Evolutionary conservation across 2,113 vertebrate species (phyloP), one percentile per base, ranked within the genome.

Genomic region (Tetrao urogallus): DNA sequence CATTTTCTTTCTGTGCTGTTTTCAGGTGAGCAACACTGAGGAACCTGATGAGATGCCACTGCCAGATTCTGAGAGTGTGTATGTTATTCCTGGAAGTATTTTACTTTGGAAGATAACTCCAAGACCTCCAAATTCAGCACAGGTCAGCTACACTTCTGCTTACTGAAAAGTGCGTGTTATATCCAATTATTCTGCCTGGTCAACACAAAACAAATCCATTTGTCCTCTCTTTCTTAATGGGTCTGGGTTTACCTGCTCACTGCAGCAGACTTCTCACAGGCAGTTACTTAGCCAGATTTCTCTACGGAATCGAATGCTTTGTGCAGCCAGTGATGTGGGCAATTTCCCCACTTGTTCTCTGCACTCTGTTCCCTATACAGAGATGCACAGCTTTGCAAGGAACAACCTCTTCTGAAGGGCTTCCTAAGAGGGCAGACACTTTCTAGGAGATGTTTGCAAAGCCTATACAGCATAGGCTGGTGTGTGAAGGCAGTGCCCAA

Each of bases 21-120:
- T 97, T 92, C 69, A 98, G 98, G 89, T 97, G 93, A 97, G 94
- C 66, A 98, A 96, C 42, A 97, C 98, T 1, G 99, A 99, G 82
- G 99, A 99, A 88, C 97, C 98, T 0, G 99, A 99, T 77, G 99
- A 99, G 82, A 98, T 99, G 98, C 99, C 99, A 0, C 82, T 98
- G 94, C 98, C 99, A 30, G 99, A 99, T n/a, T 98, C 98, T 1
- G 99, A 99, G 92, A 99, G 98, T 1, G 99, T 99, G 16, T 98
- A 97, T 54, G 98, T 99, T 73, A 99, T 99, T 94, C 99, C 99
- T 8, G 99, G 99, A 67, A 99, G 99, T 50, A 97, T 98, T 82
- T 98, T 99, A 86, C 97, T 99, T 34, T 99, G 99, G 99, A 99
- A 98, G 94, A 99, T 99, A 97, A 98, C 98, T 20, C 99, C 99